phyloP scores from a whole-genome alignment of 2,797 vertebrate genomes.

The Spinibarbus caldwelli region DNA sequence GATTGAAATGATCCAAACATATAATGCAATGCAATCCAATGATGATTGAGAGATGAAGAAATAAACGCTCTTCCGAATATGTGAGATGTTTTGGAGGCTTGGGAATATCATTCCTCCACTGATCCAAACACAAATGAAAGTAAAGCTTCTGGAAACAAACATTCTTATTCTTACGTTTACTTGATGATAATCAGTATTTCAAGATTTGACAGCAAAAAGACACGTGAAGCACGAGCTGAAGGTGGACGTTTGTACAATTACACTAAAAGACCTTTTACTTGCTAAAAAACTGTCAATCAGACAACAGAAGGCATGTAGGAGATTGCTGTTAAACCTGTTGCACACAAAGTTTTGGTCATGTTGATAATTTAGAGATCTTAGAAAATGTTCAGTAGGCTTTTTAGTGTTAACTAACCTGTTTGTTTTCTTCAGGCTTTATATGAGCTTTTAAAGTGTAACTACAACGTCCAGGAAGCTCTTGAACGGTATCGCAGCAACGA shows the following conservation, averaged over 20 bases:
- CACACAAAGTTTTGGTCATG: neutral
- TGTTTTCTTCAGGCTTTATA: slow-evolving; percentile 79
- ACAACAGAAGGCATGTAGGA: neutral
- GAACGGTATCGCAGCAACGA: slow-evolving; percentile 81
- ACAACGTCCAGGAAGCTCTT: slow-evolving; percentile 82
- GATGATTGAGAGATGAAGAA: neutral
- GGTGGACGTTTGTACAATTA: neutral
- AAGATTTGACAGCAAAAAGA: neutral
- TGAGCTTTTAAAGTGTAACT: slow-evolving; percentile 86
- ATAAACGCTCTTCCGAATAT: neutral
- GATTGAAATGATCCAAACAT: neutral
- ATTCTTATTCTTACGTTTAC: neutral
- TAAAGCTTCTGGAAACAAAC: neutral
- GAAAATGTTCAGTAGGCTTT: neutral
- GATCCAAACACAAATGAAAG: neutral
- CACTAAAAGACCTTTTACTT: neutral
- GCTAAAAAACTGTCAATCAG: neutral
- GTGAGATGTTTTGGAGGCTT: neutral
- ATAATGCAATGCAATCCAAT: neutral
- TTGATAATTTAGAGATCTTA: neutral
- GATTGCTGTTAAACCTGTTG: too few species aligned
- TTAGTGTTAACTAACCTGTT: neutral
- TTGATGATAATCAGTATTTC: neutral
- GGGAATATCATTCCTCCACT: neutral
- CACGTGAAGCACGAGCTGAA: neutral